These are phyloP conservation scores for Ageneiosus marmoratus DNA, from an alignment of 2,113 vertebrate genomes.

Conservation along the genomic window DNA sequence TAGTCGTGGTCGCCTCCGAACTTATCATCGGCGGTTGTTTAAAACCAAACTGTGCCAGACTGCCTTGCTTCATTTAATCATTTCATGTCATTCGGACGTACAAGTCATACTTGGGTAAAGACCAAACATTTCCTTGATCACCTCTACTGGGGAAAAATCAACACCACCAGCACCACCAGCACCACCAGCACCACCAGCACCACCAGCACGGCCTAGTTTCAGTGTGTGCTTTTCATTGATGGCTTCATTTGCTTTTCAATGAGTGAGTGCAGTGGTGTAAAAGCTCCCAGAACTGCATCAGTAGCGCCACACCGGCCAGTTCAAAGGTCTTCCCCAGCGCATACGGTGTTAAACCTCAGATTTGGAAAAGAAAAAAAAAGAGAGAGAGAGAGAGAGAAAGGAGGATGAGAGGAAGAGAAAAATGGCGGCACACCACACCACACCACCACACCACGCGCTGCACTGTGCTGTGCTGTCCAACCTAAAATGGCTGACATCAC, in stretches of 20 bases:
- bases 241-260: constrained; percentile 29
- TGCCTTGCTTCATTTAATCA: neutral
- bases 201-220: neutral
- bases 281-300: constrained; percentile 1
- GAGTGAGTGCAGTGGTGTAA: constrained; percentile 26
- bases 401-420: constrained; percentile 62
- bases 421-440: constrained; percentile 71
- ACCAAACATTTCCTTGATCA: neutral
- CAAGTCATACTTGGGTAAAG: neutral
- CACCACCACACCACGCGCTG: constrained; percentile 60
- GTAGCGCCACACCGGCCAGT: neutral
- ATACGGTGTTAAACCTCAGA: constrained; percentile 68
- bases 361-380: constrained; percentile 40
- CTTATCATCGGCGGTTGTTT: neutral
- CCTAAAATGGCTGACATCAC: constrained; percentile 83
- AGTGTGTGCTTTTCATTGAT: neutral
- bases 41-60: no score
- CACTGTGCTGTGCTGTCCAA: constrained; percentile 74
- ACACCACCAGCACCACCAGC: neutral
- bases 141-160: no score
- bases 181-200: no score
- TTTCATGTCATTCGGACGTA: constrained; percentile 15
- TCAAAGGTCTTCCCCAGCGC: constrained; percentile 54
- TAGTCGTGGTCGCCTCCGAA: neutral
- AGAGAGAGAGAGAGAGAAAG: neutral